Evolutionary conservation across 64 coral and sea anemone genomes (phyloP), one percentile per base, ranked within the genome.

Genomic region (Orbicella faveolata): DNA sequence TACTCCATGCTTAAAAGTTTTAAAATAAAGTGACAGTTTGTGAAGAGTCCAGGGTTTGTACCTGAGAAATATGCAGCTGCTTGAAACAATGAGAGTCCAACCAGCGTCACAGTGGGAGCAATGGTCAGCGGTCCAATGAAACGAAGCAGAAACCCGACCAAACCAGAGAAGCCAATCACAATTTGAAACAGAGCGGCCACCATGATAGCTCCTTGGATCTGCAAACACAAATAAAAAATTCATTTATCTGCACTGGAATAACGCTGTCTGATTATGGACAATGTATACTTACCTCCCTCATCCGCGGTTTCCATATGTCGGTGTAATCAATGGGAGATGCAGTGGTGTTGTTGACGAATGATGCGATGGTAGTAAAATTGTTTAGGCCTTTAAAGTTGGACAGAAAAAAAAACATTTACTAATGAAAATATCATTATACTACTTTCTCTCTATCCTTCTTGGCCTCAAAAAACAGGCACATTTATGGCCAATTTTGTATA

Each of bases 131-230:
- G 96, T 61, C 96, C 96, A 76, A 98, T 84, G 52, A 87, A 98
- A 36, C 86, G 79, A 15, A 98, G 90, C 0, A 98, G 79, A 64
- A 98, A 85, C 10, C 96, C 96, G 2, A 98, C 87, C 2, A 94
- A 70, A 23, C 96, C 96, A 39, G 93, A 94, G 30, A 94, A 94
- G 4, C 96, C 96, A 63, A 98, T 84, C 6, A 92, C 8, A 25
- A 98, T 92, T 89, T 98, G 96, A 30, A 98, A 92, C 48, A 98
- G 61, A 21, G 96, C 92, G 1, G 96, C 86, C 2, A 98, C 87
- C 93, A 98, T 98, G 19, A 98, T 98, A 1, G 96, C 96, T 75
- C 96, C 96, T 70, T 98, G 96, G 65, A 98, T 94, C 96, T 98
- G 57, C 7, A 88, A 79, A 54, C 7, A 14, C 1, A 79, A 65